Evolutionary conservation across 2,888 invertebrate species (phyloP).

Genomic region (Drosophila putrida): DNA sequence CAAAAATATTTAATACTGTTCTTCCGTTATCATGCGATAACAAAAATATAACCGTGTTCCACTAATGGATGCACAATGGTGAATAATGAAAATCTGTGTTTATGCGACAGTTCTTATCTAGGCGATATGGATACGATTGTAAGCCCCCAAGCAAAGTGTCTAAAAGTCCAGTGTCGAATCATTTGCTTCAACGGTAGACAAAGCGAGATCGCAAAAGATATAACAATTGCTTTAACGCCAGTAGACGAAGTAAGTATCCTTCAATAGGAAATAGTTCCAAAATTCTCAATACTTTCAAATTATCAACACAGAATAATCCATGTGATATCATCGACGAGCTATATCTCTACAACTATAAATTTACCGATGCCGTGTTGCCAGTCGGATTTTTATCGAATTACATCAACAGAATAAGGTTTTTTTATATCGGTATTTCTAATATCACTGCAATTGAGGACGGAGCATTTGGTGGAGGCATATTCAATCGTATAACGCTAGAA

Average conservation of each 20-base stretch:
- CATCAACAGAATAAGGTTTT: constrained; percentile 35
- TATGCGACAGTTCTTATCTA: constrained; percentile 31
- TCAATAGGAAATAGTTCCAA: too few species aligned
- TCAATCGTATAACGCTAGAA: constrained; percentile 64
- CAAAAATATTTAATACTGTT: constrained; percentile 12
- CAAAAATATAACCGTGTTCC: constrained; percentile 20
- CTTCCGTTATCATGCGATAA: constrained; percentile 42
- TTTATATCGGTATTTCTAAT: constrained; percentile 68
- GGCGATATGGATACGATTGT: constrained; percentile 4
- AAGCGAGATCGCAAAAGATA: constrained; percentile 58
- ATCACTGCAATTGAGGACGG: constrained; percentile 61
- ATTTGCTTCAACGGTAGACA: constrained; percentile 65
- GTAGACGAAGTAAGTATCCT: constrained; percentile 36
- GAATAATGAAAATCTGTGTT: constrained; percentile 26
- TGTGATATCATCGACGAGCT: constrained; percentile 68
- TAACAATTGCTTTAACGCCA: constrained; percentile 32
- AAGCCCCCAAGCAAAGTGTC: constrained; percentile 31
- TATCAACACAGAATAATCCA: constrained; percentile 1
- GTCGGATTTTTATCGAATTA: constrained; percentile 70
- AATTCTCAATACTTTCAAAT: constrained; percentile 1
- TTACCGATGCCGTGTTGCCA: constrained; percentile 51
- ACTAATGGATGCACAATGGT: constrained; percentile 39
- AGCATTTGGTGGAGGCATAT: constrained; percentile 69
- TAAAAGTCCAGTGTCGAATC: constrained; percentile 60
- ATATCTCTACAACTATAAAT: constrained; percentile 72